Evolutionary conservation across 1,140 invertebrate genomes (phyloP).

Genomic region (Hyphantria cunea): DNA sequence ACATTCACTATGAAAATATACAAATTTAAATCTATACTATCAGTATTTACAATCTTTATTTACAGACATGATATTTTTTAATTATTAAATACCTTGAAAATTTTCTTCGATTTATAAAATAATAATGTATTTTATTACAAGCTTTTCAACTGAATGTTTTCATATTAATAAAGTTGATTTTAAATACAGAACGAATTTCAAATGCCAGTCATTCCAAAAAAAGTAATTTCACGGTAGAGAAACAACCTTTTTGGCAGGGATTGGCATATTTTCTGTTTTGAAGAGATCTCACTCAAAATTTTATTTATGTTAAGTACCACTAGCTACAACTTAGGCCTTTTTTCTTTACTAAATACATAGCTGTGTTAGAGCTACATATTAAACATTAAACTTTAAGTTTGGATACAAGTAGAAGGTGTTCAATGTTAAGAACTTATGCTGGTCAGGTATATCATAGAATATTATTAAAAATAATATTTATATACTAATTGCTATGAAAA

Average conservation of each 20-base stretch:
- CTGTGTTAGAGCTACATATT: no score
- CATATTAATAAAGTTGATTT: not conserved
- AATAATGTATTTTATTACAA: not conserved
- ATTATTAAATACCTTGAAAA: no score
- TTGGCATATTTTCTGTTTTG: constrained; percentile 5
- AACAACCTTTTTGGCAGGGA: constrained; percentile 25
- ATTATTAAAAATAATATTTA: constrained; percentile 37
- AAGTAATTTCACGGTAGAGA: not conserved
- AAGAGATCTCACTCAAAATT: not conserved
- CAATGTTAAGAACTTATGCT: not conserved
- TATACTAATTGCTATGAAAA: constrained; percentile 61
- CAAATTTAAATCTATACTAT: constrained; percentile 66
- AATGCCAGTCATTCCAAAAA: constrained; percentile 6
- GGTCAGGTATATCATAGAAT: constrained; percentile 5
- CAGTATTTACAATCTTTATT: constrained; percentile 61
- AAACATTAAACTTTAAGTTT: no score
- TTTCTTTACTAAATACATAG: not conserved
- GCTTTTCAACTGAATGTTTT: not conserved
- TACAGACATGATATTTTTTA: constrained; percentile 24
- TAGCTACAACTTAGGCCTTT: constrained; percentile 3
- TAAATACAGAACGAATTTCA: not conserved
- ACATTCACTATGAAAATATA: constrained; percentile 80
- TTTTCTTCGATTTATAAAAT: no score
- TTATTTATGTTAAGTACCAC: no score
- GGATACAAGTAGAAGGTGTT: no score